Percentiles rank a stretch among this genome's conserved stretches.
These are phyloP conservation scores for Erethizon dorsatum DNA, from an alignment of 2,797 vertebrate genomes.

Conservation along the genomic window DNA sequence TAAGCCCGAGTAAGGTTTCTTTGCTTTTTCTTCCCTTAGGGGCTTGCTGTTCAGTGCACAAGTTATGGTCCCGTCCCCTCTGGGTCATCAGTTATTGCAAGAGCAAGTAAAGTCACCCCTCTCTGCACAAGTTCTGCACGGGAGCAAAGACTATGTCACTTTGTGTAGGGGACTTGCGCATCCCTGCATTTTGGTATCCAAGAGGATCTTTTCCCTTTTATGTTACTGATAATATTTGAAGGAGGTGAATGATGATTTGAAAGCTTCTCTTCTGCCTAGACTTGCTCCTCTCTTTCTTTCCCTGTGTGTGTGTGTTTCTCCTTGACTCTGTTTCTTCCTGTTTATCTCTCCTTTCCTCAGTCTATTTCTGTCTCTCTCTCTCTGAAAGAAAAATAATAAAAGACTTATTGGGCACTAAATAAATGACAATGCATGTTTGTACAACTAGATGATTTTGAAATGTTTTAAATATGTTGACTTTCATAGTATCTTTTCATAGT, in stretches of 20 bases:
- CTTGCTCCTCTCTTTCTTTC: not conserved
- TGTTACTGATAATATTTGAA: not conserved
- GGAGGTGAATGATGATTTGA: not conserved
- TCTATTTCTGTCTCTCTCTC: not conserved
- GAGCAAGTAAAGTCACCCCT: not conserved
- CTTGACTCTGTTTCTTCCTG: not conserved
- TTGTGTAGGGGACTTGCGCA: not conserved
- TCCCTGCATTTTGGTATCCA: not conserved
- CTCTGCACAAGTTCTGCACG: not conserved
- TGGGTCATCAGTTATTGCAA: not conserved
- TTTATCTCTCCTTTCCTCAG: not conserved
- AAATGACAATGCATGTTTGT: not conserved
- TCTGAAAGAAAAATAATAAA: constrained; percentile 12
- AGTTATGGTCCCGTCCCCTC: not conserved
- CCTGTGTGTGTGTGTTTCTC: not conserved
- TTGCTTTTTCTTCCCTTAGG: not conserved
- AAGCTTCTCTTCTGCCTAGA: not conserved
- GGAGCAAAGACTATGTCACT: not conserved
- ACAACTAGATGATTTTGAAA: not conserved
- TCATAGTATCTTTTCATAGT: not conserved
- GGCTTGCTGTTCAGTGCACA: not conserved
- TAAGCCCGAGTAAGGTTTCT: not conserved
- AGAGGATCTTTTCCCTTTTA: not conserved
- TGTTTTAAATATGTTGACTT: not conserved
- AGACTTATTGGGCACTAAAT: not conserved